Base-by-base conservation (phyloP, 2,113 vertebrate species). In the Lethenteron reissneri region DNA sequence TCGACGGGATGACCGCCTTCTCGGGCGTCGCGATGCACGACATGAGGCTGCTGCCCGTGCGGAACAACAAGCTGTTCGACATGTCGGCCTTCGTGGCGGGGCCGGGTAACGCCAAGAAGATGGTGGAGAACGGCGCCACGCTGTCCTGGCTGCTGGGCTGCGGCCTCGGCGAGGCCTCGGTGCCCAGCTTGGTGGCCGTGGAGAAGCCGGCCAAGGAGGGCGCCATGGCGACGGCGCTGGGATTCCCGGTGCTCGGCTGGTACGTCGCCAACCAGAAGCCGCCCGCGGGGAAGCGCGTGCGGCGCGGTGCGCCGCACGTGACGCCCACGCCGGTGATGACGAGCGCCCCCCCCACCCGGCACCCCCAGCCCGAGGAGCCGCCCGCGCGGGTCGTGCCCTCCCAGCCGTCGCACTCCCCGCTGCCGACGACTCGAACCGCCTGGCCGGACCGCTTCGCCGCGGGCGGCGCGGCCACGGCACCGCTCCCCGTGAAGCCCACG, bases 71-170 rank as follows among this genome's bases (percentile, higher is more conserved):
- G 75, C 83, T 97, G 56, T 97, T 97, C 75, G 92, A 97, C 75
- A 97, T 95, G 92, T 90, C 90, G 0, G 92, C 92, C 72, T 97
- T 97, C 77, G 91, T 97, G 90, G 92, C 92, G 58, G 92, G 92
- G 70, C 92, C 92, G 0, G 92, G 92, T 71, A 97, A 97, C 71
- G 92, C 92, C 17, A 95, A 95, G 78, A 95, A 95, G 74, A 91
- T 97, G 72, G 89, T 95, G 69, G 91, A 97, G 77, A 95, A 92
- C 0, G 92, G 92, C 56, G 92, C 90, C 70, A 78, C 95, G 70
- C 78, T 97, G 12, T 97, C 91, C 2, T 97, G 92, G 91, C 89
- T 87, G 79, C 80, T 97, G 72, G 92, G 92, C 25, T 97, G 92
- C 74, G 86, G 84, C 69, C 81, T 97, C 74, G 90, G 87, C 71